Percentiles rank a stretch among this genome's conserved stretches.
Evolutionary conservation across 2,113 vertebrate genomes (phyloP).

Genomic region (Rhynchomys soricoides): DNA sequence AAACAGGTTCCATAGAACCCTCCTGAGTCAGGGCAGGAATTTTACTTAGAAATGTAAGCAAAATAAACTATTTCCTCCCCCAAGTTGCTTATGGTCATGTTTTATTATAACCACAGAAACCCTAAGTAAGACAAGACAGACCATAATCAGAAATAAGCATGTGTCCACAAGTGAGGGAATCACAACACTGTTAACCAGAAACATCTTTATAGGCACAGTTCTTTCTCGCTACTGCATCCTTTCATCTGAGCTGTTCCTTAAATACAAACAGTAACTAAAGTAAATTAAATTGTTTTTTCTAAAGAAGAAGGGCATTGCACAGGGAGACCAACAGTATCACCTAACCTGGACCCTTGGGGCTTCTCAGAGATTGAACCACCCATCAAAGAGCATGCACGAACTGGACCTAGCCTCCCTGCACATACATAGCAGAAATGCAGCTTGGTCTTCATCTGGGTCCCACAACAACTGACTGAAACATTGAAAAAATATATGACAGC

Average conservation of each 20-base stretch:
- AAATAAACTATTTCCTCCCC: not conserved
- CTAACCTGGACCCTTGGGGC: too few species aligned
- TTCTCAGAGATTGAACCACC: too few species aligned
- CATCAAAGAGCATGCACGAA: too few species aligned
- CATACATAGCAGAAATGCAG: too few species aligned
- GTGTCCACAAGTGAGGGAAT: not conserved
- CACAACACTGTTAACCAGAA: not conserved
- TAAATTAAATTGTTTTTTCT: not conserved
- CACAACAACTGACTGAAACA: not conserved
- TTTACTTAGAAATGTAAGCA: not conserved
- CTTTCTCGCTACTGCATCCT: slow-evolving; percentile 15
- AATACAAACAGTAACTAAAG: slow-evolving; percentile 14
- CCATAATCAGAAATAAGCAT: not conserved
- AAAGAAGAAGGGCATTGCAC: too few species aligned
- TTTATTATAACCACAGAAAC: not conserved
- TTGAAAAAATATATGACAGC: not conserved
- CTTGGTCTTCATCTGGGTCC: too few species aligned
- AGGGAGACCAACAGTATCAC: too few species aligned
- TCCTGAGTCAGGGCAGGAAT: too few species aligned
- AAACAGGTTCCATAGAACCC: not conserved
- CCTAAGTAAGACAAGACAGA: not conserved
- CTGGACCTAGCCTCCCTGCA: too few species aligned
- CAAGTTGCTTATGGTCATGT: not conserved
- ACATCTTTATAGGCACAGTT: not conserved
- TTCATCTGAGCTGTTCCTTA: not conserved